These are phyloP conservation scores for Cyphomyrmex costatus DNA, from an alignment of 1,140 invertebrate species.

Conservation along the genomic window DNA sequence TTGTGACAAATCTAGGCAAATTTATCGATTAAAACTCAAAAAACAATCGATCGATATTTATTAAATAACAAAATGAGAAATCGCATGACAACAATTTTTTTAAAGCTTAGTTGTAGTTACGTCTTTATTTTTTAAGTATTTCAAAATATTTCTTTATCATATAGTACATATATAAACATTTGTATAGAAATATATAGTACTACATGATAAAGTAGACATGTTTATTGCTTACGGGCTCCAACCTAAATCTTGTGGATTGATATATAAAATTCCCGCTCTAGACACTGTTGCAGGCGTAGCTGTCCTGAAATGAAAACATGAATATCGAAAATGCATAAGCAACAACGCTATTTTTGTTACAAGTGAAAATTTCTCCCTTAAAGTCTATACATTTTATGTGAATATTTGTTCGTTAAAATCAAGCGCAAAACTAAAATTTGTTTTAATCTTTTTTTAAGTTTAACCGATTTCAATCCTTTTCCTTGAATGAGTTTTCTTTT, in stretches of 20 bases:
- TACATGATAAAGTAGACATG: background rate
- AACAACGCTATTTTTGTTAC: background rate
- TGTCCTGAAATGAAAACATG: conserved; percentile 87
- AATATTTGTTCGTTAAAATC: background rate
- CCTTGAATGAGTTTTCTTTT: background rate
- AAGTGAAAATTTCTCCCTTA: background rate
- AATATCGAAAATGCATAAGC: background rate
- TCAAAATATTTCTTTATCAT: background rate
- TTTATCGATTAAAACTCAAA: background rate
- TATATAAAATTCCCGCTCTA: conserved; percentile 95
- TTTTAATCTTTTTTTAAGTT: background rate
- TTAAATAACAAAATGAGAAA: conserved; percentile 1
- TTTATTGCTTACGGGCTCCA: conserved; percentile 95
- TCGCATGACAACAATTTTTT: background rate
- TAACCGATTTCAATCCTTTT: background rate
- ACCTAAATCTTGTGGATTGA: conserved; percentile 97
- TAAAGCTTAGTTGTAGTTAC: background rate
- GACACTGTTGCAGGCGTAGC: conserved; percentile 98
- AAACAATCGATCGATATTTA: background rate
- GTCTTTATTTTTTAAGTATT: background rate
- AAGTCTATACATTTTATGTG: background rate
- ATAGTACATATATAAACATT: too few relatives aligned
- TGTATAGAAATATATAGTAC: too few relatives aligned
- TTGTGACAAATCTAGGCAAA: conserved; percentile 91
- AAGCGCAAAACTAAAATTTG: background rate